Conservation (phyloP, 2,113 vertebrate species). For the Rousettus leschenaultii region DNA sequence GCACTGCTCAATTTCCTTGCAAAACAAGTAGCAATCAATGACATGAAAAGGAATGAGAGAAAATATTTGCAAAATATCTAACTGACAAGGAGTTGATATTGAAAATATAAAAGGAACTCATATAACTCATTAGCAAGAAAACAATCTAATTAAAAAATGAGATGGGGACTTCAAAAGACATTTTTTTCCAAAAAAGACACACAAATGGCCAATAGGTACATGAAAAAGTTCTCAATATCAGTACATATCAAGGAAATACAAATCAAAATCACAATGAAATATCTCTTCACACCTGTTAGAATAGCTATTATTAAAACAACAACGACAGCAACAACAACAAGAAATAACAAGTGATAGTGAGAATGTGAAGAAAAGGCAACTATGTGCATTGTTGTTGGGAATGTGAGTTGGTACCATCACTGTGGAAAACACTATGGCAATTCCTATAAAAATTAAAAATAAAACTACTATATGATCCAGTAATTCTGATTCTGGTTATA, state of each 20-base stretch:
- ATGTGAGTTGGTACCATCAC: not conserved
- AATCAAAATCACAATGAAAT: not conserved
- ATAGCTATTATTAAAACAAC: not conserved
- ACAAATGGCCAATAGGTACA: not conserved
- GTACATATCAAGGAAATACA: not conserved
- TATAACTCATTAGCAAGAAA: not conserved
- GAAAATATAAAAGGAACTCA: not conserved
- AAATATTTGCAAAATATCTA: not conserved
- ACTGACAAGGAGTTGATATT: not conserved
- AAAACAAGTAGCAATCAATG: not conserved
- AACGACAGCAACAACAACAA: too few relatives aligned
- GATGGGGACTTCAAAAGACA: not conserved
- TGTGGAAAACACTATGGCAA: not conserved
- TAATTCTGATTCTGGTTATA: not conserved
- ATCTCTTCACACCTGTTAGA: not conserved
- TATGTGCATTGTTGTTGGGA: not conserved
- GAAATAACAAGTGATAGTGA: not conserved
- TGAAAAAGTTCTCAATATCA: not conserved
- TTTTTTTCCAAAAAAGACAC: not conserved
- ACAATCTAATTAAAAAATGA: not conserved
- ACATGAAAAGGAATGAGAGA: not conserved
- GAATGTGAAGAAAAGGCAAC: not conserved
- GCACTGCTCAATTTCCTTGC: fast-evolving
- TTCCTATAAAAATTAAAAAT: not conserved
- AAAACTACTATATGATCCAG: not conserved